Evolutionary conservation across 2,888 invertebrate genomes (phyloP).

Genomic region (Tenthredo distinguenda): DNA sequence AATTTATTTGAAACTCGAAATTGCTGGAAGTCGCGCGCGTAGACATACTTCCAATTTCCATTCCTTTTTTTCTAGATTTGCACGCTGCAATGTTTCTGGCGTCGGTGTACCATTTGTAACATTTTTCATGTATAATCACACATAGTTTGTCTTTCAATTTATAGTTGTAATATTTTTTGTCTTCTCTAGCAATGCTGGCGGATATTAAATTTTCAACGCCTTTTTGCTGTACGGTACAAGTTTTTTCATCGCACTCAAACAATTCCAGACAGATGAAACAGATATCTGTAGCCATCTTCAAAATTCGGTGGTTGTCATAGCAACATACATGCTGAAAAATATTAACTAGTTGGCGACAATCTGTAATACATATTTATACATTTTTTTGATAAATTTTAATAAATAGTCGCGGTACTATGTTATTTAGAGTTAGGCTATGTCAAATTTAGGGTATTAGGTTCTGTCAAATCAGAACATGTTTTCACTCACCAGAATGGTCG

Average conservation of each 20-base stretch:
- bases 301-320: neutral
- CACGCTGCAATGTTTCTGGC: neutral
- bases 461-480: no score
- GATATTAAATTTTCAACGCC: neutral
- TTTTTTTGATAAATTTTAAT: no score
- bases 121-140: neutral
- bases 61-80: neutral
- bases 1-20: constrained; percentile 20
- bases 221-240: neutral
- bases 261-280: neutral
- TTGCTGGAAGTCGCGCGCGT: neutral
- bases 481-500: no score
- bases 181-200: neutral
- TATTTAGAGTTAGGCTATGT: no score
- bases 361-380: no score
- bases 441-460: no score
- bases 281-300: neutral
- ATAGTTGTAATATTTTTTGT: neutral
- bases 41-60: neutral
- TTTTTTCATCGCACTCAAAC: constrained; percentile 5
- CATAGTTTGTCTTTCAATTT: neutral
- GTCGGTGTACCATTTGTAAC: neutral
- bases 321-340: no score
- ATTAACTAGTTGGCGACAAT: no score
- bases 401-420: no score